Conservation (phyloP, 2,888 invertebrate genomes). For the Lampropteryx suffumata region DNA sequence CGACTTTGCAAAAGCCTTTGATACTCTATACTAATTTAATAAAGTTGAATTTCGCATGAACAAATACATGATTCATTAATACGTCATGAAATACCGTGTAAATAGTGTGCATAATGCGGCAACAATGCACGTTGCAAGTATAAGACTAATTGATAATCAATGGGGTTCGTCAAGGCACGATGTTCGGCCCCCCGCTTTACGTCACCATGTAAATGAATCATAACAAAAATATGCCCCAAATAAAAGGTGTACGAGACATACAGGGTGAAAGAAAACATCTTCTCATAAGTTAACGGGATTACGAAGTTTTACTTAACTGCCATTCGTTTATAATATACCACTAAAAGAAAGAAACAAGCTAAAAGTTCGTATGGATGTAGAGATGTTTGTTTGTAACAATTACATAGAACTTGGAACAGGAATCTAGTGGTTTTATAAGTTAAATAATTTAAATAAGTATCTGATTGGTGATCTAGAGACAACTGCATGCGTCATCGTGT, state of each 20-base stretch:
- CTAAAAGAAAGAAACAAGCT: too few species aligned
- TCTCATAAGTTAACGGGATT: too few species aligned
- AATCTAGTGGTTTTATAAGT: too few species aligned
- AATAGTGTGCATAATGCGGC: conserved; percentile 77
- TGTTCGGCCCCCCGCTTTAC: conserved; percentile 30
- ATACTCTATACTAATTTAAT: conserved; percentile 42
- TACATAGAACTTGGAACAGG: too few species aligned
- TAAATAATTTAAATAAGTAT: too few species aligned
- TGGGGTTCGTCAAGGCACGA: conserved; percentile 61
- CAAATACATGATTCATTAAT: conserved; percentile 45
- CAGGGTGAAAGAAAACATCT: conserved; percentile 35
- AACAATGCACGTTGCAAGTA: conserved; percentile 73
- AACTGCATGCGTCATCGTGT: too few species aligned
- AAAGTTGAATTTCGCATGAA: conserved; percentile 42
- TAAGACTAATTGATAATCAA: conserved; percentile 82
- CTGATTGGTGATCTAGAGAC: too few species aligned
- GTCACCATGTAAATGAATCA: conserved; percentile 71
- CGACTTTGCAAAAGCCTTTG: conserved; percentile 39
- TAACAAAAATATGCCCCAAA: conserved; percentile 60
- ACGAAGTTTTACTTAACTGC: too few species aligned
- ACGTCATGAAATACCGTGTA: conserved; percentile 72
- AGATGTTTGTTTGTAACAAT: too few species aligned
- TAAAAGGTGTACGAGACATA: conserved; percentile 34
- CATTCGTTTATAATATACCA: too few species aligned
- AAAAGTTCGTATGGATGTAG: too few species aligned